phyloP scores from a whole-genome alignment of 2,888 invertebrate species.

The Phaedon cochleariae region DNA sequence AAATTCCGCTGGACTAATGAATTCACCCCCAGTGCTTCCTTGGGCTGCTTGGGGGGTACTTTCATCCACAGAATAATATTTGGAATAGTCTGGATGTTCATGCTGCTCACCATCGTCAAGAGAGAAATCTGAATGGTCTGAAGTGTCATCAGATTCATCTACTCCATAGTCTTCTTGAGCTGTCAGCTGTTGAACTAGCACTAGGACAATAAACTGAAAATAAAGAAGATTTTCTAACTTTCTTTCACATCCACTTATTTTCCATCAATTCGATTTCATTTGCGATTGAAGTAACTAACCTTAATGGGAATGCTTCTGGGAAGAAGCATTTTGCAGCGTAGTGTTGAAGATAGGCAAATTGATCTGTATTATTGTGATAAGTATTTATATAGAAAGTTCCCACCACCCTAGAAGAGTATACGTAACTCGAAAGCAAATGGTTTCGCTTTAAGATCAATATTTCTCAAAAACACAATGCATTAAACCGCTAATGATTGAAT shows the following conservation, averaged over 20 bases:
- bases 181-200: conserved; percentile 14
- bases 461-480: conserved; percentile 55
- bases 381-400: conserved; percentile 57
- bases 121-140: conserved; percentile 34
- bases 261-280: too few species aligned
- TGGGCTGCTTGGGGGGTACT: conserved; percentile 39
- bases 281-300: conserved; percentile 55
- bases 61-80: conserved; percentile 53
- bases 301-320: conserved; percentile 53
- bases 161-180: conserved; percentile 51
- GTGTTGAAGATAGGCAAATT: conserved; percentile 49
- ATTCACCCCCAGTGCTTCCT: conserved; percentile 36
- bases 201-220: conserved; percentile 26
- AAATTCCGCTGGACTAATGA: conserved; percentile 67
- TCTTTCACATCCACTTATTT: not conserved
- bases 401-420: conserved; percentile 50
- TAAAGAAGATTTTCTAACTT: not conserved
- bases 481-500: conserved; percentile 57
- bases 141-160: conserved; percentile 27
- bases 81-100: conserved; percentile 56
- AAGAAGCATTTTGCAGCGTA: conserved; percentile 54
- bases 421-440: conserved; percentile 56
- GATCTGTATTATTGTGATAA: conserved; percentile 50
- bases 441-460: conserved; percentile 53
- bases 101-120: conserved; percentile 44